Base-by-base conservation (phyloP, 2,888 invertebrate genomes). In the Aleiodes leptofemur region DNA sequence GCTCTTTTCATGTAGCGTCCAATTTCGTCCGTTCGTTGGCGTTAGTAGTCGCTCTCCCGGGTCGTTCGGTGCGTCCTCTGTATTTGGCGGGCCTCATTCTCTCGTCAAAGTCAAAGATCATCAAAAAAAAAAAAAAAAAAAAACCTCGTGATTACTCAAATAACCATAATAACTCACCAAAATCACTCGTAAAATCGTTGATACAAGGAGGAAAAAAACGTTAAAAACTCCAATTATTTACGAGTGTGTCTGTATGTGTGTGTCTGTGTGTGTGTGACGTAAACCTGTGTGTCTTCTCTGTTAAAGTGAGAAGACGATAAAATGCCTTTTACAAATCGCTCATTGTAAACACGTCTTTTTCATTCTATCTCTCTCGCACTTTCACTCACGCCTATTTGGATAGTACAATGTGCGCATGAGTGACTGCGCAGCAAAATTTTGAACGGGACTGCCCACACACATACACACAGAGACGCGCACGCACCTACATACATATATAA, bases 341-440 rank as follows among this genome's bases (percentile, higher is more conserved):
- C 77, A 77, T 80, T 81, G 80, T 83, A 82, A 83, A 84, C 82
- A 81, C 80, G 82, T 76, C 81, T 50, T 48, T 69, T 64, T 48
- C 64, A 64, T 48, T 64, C 74, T 48, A 9, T 69, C 74, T 56
- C 55, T n/a, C 1, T 64, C 1, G 4, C 43, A 31, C 9, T 55
- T 31, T 8, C 55, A 38, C n/a, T 57, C 13, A 0, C 9, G 69
- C 38, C 38, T 11, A 43, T 34, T 31, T 53, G 38, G 66, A 57
- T 16, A 31, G 55, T 9, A 31, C n/a, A n/a, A 13, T 23, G 66
- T 82, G 86, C 86, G 86, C 86, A 85, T 79, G 79, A 78, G 73
- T 73, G 78, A 77, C 77, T 82, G 86, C 87, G 87, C 86, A 86
- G 83, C 84, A 82, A 48, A 64, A 64, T 64, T 87, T 86, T 84